Percentiles rank a stretch among this genome's conserved stretches.
Evolutionary conservation across 2,888 invertebrate genomes (phyloP).

Genomic region (Cepaea hortensis): DNA sequence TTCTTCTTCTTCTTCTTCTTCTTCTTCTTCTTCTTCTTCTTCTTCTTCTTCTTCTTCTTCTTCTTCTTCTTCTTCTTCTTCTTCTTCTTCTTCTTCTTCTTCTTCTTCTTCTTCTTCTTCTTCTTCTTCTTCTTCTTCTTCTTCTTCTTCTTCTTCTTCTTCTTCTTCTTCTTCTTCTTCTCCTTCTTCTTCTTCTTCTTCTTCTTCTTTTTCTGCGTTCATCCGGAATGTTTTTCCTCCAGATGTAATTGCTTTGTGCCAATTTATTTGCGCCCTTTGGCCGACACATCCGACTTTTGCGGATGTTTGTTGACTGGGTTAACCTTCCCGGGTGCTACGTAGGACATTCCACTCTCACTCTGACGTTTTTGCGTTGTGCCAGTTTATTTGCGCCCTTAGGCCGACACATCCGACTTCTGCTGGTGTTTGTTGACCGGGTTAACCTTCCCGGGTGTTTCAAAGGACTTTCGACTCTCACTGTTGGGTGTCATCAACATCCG

Average conservation of each 20-base stretch:
- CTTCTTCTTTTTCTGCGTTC: conserved; percentile 12
- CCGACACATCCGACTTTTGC: too few species aligned
- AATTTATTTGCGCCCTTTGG: conserved; percentile 2
- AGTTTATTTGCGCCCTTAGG: too few species aligned
- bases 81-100: background rate
- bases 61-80: background rate
- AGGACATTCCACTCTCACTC: too few species aligned
- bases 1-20: background rate
- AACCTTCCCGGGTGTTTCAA: too few species aligned
- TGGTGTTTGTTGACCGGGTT: too few species aligned
- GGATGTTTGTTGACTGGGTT: too few species aligned
- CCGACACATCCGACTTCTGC: too few species aligned
- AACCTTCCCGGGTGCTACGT: too few species aligned
- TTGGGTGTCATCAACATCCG: background rate
- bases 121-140: background rate
- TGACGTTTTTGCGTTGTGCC: too few species aligned
- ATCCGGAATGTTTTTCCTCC: background rate
- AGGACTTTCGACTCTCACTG: too few species aligned
- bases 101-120: background rate
- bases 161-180: background rate
- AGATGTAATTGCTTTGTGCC: conserved; percentile 10
- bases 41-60: background rate
- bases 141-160: background rate
- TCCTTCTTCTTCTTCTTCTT: background rate
- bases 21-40: background rate